Base-by-base conservation (phyloP, 2,888 invertebrate genomes). In the Patella pellucida region DNA sequence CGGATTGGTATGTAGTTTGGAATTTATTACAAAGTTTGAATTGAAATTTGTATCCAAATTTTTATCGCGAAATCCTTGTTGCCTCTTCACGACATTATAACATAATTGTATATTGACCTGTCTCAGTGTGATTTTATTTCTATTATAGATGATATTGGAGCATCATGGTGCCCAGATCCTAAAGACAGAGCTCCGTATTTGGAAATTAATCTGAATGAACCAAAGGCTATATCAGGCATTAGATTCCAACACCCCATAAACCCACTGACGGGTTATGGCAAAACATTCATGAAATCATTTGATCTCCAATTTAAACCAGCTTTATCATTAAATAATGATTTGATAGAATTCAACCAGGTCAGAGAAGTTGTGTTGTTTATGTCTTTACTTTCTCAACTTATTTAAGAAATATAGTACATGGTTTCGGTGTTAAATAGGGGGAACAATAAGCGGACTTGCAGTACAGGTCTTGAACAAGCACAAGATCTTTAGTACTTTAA, bases 131-230 rank as follows among this genome's bases (percentile, higher is more conserved):
- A 3, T 19, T n/a, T 56, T 56, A 11, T 68, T 69, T n/a, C 23
- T 72, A 15, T 50, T 76, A 15, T 56, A 79, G 80, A 73, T 31
- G 67, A 78, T n/a, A 68, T 70, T 15, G 72, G 73, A 15, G 80
- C 77, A 56, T 83, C 83, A 4, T 85, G 85, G 85, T 85, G 85
- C 54, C 84, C 85, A 27, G 69, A 69, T 1, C 14, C 19, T 1
- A n/a, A 27, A 31, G 85, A 85, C 72, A 41, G 14, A 0, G n/a
- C 68, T 1, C 83, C 85, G 11, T 84, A 78, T 80, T 79, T 81
- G 31, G 76, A 82, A 74, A 79, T 85, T 12, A 80, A 73, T 12
- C 76, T 85, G 19, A 54, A 72, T 50, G 80, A 82, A 68, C 82
- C 82, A 7, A 79, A 72, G 69, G 74, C 79, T n/a, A 73, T 85